These are phyloP conservation scores for Sinosuthora webbiana DNA, from an alignment of 2,113 vertebrate species.

Conservation along the genomic window DNA sequence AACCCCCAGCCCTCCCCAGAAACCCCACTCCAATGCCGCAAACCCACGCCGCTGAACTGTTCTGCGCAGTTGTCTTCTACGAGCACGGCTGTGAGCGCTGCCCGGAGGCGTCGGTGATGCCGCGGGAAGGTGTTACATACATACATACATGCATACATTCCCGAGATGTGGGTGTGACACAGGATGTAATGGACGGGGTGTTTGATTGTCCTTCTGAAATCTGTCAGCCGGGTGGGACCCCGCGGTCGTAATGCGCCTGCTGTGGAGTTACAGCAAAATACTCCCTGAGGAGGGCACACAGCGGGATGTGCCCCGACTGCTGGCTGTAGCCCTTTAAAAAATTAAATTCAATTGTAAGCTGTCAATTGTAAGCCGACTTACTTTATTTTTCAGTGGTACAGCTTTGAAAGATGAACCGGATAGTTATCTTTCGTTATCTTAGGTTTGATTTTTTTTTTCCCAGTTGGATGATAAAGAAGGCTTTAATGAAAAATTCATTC, in stretches of 20 bases:
- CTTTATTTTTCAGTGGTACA: not conserved
- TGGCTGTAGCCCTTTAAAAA: not conserved
- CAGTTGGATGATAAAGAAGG: conserved; percentile 83
- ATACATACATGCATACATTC: not conserved
- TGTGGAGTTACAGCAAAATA: not conserved
- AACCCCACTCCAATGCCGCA: too few species aligned
- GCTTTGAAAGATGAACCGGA: not conserved
- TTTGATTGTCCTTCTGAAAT: not conserved
- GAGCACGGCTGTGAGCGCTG: not conserved
- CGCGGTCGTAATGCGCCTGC: too few species aligned
- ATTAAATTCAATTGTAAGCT: not conserved
- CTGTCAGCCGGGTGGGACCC: not conserved
- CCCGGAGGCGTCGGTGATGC: fast-evolving
- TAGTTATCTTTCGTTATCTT: not conserved
- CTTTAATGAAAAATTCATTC: conserved; percentile 88
- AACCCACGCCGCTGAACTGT: fast-evolving
- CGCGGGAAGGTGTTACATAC: not conserved
- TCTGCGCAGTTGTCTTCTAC: fast-evolving
- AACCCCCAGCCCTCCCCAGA: fast-evolving
- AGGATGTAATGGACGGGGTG: not conserved
- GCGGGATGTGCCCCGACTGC: not conserved
- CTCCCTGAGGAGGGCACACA: fast-evolving
- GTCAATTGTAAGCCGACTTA: fast-evolving
- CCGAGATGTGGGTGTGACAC: not conserved
- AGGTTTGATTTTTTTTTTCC: not conserved